Evolutionary conservation across 1,140 invertebrate species (phyloP), one percentile per base, ranked within the genome.

Genomic region (Polyergus mexicanus): DNA sequence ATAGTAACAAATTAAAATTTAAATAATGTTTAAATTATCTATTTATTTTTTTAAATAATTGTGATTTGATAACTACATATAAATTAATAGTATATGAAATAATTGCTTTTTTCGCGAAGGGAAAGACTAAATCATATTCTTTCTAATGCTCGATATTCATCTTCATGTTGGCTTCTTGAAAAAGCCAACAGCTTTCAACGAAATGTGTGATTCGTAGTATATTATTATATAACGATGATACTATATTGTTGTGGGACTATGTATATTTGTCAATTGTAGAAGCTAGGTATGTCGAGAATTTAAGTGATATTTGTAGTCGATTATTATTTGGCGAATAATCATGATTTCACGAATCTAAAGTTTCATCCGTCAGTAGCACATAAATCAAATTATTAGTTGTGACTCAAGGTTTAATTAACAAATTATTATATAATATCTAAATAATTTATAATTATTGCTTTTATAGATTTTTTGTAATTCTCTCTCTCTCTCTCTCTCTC

Each of bases 201-300:
- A 60, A 66, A 78, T 77, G 58, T 7, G 19, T 63, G 60, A 77
- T 32, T 11, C 65, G 32, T 51, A 63, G 19, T 16, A 22, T 16
- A 28, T 41, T 51, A 63, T 11, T 16, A 22, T 16, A 28, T 41
- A 25, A 65, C 60, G 60, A 66, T 32, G 41, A 78, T 77, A 77
- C 16, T 65, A 44, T 65, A 44, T 25, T 25, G 19, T 66, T n/a
- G 3, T 76, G 35, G 41, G 4, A 38, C 58, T 78, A 66, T 56
- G 13, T 65, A 35, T 35, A 44, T 78, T 66, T 51, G 60, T 51
- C 75, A 47, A 78, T 35, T 66, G 28, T 68, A 19, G 10, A 32
- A 41, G 6, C 7, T 63, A 65, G 60, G n/a, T 66, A 78, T 78
- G 75, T 25, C 32, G 22, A 78, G 38, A 78, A 78, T 66, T 78